Conservation (phyloP, 2,113 vertebrate genomes). For the Plecturocebus donacophilus region DNA sequence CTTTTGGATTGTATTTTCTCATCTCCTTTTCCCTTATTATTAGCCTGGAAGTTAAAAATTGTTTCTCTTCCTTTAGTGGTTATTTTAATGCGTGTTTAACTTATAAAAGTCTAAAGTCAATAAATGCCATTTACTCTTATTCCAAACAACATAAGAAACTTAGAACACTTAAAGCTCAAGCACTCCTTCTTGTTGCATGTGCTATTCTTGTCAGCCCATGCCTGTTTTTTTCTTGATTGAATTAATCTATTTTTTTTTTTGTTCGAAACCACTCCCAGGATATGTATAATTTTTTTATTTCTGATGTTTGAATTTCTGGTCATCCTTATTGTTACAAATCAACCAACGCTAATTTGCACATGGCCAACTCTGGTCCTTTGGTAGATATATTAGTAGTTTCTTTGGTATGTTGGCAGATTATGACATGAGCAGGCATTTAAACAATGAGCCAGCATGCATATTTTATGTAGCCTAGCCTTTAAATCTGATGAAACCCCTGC, state of each 20-base stretch:
- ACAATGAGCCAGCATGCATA: background rate
- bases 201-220: background rate
- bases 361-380: background rate
- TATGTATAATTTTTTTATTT: background rate
- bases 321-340: conserved; percentile 11
- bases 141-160: background rate
- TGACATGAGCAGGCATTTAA: background rate
- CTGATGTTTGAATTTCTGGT: conserved; percentile 37
- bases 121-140: background rate
- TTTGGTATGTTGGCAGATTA: background rate
- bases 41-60: background rate
- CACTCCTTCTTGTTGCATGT: background rate
- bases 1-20: conserved; percentile 33
- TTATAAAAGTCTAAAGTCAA: background rate
- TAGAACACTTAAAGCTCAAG: background rate
- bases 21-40: background rate
- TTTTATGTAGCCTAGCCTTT: background rate
- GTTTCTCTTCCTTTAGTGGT: background rate
- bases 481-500: background rate
- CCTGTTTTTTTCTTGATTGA: background rate
- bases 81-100: conserved; percentile 48
- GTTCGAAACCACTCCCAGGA: background rate
- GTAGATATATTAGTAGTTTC: background rate
- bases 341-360: background rate
- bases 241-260: conserved; percentile 7